These are phyloP conservation scores for Thomomys bottae DNA, from an alignment of 2,113 vertebrate genomes.

Conservation along the genomic window DNA sequence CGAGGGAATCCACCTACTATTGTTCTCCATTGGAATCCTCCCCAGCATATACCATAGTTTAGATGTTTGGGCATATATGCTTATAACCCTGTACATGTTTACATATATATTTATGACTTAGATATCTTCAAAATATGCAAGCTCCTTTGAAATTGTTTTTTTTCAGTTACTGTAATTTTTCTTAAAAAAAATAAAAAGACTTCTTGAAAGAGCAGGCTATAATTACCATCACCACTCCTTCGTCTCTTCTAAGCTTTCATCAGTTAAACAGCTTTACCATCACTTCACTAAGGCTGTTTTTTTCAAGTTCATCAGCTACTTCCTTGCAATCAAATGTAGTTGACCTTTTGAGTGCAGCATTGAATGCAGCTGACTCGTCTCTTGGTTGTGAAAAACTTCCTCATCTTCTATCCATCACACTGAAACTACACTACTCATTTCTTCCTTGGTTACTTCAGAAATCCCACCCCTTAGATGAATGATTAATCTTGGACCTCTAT, in stretches of 20 bases:
- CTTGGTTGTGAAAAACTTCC: neutral
- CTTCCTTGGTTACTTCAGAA: neutral
- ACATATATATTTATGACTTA: neutral
- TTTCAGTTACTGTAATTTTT: no score
- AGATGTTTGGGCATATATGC: no score
- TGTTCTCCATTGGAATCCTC: no score
- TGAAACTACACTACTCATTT: neutral
- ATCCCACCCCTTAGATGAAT: neutral
- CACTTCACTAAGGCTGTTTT: neutral
- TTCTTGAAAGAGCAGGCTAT: neutral
- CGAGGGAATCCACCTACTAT: no score
- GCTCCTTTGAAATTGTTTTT: neutral
- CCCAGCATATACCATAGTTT: no score
- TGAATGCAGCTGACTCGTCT: neutral
- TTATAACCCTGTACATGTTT: no score
- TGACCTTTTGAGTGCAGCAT: neutral
- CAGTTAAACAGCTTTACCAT: neutral
- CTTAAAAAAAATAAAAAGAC: no score
- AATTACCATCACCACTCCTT: neutral
- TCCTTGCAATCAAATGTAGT: neutral
- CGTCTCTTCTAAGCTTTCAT: neutral
- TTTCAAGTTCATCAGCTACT: neutral
- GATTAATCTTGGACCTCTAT: neutral
- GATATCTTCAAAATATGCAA: neutral
- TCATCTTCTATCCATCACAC: neutral